Conservation (phyloP, 1,140 invertebrate genomes). For the Heliothis subflexa region DNA sequence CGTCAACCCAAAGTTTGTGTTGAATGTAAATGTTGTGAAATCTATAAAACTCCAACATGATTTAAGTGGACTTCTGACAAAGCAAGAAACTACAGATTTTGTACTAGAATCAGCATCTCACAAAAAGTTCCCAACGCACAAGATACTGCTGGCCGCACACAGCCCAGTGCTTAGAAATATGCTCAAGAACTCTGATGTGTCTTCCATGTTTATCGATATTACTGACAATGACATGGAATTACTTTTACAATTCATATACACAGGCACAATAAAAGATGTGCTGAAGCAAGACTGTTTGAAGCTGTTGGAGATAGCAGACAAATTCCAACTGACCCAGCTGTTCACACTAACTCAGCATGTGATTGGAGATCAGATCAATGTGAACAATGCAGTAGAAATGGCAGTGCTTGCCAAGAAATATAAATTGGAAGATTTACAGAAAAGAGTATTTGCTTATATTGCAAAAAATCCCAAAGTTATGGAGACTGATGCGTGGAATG, state of each 20-base stretch:
- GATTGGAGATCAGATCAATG: constrained; percentile 60
- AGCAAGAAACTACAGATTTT: constrained; percentile 67
- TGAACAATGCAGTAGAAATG: constrained; percentile 72
- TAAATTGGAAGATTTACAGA: constrained; percentile 62
- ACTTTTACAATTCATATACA: constrained; percentile 72
- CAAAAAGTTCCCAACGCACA: constrained; percentile 65
- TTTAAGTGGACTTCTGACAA: constrained; percentile 57
- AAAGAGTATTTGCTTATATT: constrained; percentile 66
- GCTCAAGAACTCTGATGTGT: constrained; percentile 55
- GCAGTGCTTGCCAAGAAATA: constrained; percentile 71
- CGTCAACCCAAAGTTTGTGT: constrained; percentile 49
- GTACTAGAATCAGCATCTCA: constrained; percentile 59
- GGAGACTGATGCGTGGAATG: constrained; percentile 68
- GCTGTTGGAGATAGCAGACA: constrained; percentile 64
- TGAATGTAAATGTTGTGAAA: constrained; percentile 60
- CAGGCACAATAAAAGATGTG: constrained; percentile 67
- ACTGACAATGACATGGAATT: constrained; percentile 64
- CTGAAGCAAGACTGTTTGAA: constrained; percentile 56
- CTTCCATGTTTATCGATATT: constrained; percentile 61
- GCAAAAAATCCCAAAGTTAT: constrained; percentile 66
- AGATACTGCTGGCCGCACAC: constrained; percentile 67
- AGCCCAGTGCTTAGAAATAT: constrained; percentile 65
- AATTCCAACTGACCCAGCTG: constrained; percentile 67
- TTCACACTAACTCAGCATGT: constrained; percentile 56
- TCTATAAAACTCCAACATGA: constrained; percentile 66